Base-by-base conservation (phyloP, 2,888 invertebrate genomes). In the Hemistola chrysoprasaria region DNA sequence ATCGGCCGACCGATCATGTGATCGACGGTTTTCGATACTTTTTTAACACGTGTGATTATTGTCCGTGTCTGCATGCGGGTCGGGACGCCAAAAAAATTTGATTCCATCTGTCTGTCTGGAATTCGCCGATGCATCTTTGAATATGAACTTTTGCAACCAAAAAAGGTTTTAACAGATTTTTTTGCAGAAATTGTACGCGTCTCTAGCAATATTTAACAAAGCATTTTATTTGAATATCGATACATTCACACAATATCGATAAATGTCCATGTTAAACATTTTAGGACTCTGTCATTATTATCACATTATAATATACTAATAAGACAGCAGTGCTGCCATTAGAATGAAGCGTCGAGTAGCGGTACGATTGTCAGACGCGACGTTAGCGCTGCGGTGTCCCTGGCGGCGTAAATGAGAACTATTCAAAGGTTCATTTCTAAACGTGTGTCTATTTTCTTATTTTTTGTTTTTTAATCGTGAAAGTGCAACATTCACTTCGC, bases 401-500 rank as follows among this genome's bases (percentile, higher is more conserved):
- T 23, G n/a, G 51, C 59, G 75, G 67, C 59, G 53, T 57, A 65
- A 68, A 70, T 67, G 56, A 65, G 71, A 76, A 81, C 80, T 77
- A 75, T 63, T 62, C 61, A 23, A 67, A 71, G 83, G 84, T 84
- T 83, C 84, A 80, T 80, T 79, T 78, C 77, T 67, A 25, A 75
- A 67, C 71, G 59, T 63, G 68, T 49, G 66, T 70, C 76, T 69
- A 73, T 78, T 83, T 82, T 64, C 39, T 20, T 28, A 73, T 76
- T 36, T 71, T 72, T 79, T 81, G 72, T 73, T 71, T 76, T 67
- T 78, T 80, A 78, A 79, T 84, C 79, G 82, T 79, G 81, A 84
- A 86, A 86, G 84, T 84, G 86, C 86, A 80, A 79, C 79, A 82
- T 82, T 83, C 85, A 83, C 83, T 83, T 84, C 76, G 73, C 69